Base-by-base conservation (phyloP, 2,797 vertebrate species). In the Prunella strophiata region DNA sequence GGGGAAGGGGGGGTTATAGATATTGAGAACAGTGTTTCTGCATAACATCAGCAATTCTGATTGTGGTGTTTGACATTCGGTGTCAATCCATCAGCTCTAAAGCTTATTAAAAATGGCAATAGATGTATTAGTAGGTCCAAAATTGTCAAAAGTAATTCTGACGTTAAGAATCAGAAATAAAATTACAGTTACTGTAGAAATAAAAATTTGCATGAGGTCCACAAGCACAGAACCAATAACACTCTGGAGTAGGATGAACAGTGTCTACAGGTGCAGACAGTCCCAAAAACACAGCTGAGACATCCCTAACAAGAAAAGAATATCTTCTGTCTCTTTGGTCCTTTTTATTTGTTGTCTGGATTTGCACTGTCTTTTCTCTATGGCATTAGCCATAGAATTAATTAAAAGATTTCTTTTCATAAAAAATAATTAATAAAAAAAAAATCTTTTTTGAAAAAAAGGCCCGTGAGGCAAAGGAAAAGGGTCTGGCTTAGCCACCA, bases 31-130 rank as follows among this genome's bases (percentile, higher is more conserved):
- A 74, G 43, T 75, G 38, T 90, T 97, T 97, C 93, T 96, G 67
- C 88, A 79, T 94, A 86, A 13, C 22, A 96, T 95, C 91, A 96
- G 88, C 93, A 95, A 96, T 97, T 97, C 94, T 97, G 86, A 96
- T 94, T 92, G 91, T 83, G 55, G 52, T 75, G 34, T 89, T 95
- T 97, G 95, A 96, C 94, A 97, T 97, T 97, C 96, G 81, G 72
- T 85, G 86, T 93, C 97, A 97, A 97, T 97, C 96, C 90, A 80
- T 52, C 16, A 11, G 74, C 89, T 97, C 88, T 89, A 94, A 94
- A 96, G 88, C 76, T 97, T 97, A 97, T 95, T 97, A 96, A 95
- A 97, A 97, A 97, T 45, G 50, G 83, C 94, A 97, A 68, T 10
- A 74, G 91, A 93, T 12, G 16, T 84, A 84, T 5, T 89, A 88